Evolutionary conservation across 2,888 invertebrate species (phyloP), one percentile per base, ranked within the genome.

Genomic region (Tethea ocularis): DNA sequence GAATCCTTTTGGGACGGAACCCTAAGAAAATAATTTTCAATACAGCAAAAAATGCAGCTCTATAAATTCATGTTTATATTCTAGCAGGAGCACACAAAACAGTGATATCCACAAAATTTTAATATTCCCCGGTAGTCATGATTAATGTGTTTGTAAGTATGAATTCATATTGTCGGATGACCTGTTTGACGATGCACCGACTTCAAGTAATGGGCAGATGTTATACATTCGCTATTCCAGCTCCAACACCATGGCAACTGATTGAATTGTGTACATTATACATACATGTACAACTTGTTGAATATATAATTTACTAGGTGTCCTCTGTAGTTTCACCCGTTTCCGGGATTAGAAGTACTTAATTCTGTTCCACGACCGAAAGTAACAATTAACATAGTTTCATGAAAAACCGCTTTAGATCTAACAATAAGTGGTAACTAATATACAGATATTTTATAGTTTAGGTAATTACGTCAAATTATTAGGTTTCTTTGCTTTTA

Each of bases 111-210:
- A 41, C 29, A 8, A 33, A 33, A 33, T 13, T 33, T 52, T 3
- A 77, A 82, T 77, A 84, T 76, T 79, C 78, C 51, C 77, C 74
- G 74, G 69, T 72, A 70, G 68, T 69, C 77, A 75, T 82, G 87
- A 90, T 87, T 78, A 74, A 90, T 89, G 82, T 78, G 82, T 84
- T 78, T 84, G 78, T 69, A 75, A 67, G 72, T 71, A 62, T 68
- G 66, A 82, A 77, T 71, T 80, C 82, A 84, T 84, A 80, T 80
- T 74, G 72, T 77, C 67, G 69, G 82, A 80, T 88, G 87, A 88
- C 86, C 89, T 91, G 89, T 73, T 90, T 91, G 86, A 70, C 79
- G 78, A 91, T 88, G 88, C 91, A 89, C 87, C 83, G 79, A 84
- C 85, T 84, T 63, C 69, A 71, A 68, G 69, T 86, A 86, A 86